Percentiles rank a stretch among this genome's conserved stretches.
These are phyloP conservation scores for Simalia tracyae DNA, from an alignment of 2,797 vertebrate genomes.

Conservation along the genomic window DNA sequence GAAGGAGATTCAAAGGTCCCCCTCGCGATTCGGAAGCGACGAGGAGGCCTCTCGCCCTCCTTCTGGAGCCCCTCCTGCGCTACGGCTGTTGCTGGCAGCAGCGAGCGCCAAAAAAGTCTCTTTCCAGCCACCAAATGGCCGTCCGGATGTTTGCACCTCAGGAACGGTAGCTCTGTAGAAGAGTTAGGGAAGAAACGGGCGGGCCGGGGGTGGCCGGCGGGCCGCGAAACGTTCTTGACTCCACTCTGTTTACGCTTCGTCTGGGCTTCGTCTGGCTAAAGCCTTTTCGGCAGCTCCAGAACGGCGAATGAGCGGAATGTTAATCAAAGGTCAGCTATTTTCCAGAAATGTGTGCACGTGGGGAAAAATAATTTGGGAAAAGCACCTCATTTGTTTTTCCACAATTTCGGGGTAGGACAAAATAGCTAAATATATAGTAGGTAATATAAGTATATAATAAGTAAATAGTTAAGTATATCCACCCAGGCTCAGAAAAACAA, in stretches of 20 bases:
- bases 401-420: not conserved
- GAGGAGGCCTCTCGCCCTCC: not conserved
- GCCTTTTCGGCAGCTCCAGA: not conserved
- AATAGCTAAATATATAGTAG: too few species aligned
- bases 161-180: not conserved
- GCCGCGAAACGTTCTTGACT: not conserved
- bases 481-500: not conserved
- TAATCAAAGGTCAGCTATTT: constrained; percentile 40
- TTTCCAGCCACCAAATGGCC: not conserved
- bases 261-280: not conserved
- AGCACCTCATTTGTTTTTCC: not conserved
- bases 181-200: not conserved
- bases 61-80: not conserved
- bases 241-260: not conserved
- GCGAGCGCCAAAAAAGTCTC: not conserved
- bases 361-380: constrained; percentile 21
- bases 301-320: not conserved
- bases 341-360: constrained; percentile 15
- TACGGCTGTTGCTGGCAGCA: not conserved
- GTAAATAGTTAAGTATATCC: not conserved
- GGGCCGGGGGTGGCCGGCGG: not conserved
- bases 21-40: rapidly evolving
- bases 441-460: too few species aligned
- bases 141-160: not conserved
- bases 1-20: not conserved